A percentile compares a stretch with the other conserved stretches of the same genome.
Conservation (phyloP, 2,113 vertebrate species). For the Xiphias gladius region DNA sequence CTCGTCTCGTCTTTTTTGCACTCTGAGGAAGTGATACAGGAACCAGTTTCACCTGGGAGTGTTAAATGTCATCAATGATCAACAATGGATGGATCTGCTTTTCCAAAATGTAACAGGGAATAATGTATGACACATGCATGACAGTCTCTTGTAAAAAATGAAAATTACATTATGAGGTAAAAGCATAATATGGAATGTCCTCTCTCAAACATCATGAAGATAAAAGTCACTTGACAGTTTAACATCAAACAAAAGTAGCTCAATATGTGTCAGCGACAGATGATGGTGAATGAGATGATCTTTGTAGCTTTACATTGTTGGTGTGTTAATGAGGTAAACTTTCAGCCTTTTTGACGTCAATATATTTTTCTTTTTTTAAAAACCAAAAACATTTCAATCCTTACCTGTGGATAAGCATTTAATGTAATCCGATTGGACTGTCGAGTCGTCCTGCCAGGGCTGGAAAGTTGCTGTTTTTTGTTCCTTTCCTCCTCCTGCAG, state of each 20-base stretch:
- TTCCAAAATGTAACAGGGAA: not conserved
- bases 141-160: not conserved
- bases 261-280: not conserved
- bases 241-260: not conserved
- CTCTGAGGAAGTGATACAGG: conserved; percentile 78
- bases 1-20: conserved; percentile 68
- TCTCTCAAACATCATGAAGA: not conserved
- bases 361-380: too few relatives aligned
- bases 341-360: not conserved
- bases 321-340: not conserved
- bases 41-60: conserved; percentile 66
- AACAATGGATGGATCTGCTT: not conserved
- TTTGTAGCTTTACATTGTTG: not conserved
- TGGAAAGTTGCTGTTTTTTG: conserved; percentile 31
- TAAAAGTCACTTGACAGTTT: not conserved
- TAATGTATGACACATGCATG: not conserved
- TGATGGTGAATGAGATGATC: not conserved
- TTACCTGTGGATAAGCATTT: conserved; percentile 77
- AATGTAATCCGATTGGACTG: conserved; percentile 77
- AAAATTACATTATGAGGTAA: not conserved
- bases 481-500: conserved; percentile 47
- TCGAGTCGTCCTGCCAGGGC: conserved; percentile 78
- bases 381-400: not conserved
- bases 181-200: not conserved
- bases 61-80: conserved; percentile 18